Evolutionary conservation across 2,888 invertebrate species (phyloP).

Genomic region (Ypsolopha sequella): DNA sequence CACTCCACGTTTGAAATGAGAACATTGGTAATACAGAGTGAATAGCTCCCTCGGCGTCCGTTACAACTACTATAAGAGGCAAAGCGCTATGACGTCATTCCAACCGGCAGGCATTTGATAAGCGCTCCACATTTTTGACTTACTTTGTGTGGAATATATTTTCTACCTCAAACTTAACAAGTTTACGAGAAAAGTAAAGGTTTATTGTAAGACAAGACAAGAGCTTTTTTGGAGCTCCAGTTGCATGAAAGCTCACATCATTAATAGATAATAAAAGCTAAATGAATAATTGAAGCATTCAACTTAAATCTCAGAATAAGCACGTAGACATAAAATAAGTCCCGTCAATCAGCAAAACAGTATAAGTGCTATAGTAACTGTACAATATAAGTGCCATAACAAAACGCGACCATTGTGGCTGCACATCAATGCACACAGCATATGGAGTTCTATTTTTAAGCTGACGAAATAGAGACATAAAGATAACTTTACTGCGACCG

Average conservation of each 20-base stretch:
- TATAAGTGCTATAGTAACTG: slow-evolving; percentile 15
- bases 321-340: too few species aligned
- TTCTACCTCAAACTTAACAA: not conserved
- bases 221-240: too few species aligned
- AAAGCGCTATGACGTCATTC: slow-evolving; percentile 26
- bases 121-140: slow-evolving; percentile 16
- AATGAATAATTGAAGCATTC: too few species aligned
- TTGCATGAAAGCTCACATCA: too few species aligned
- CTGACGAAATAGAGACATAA: slow-evolving; percentile 51
- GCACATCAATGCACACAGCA: slow-evolving; percentile 20
- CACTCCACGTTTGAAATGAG: slow-evolving; percentile 26
- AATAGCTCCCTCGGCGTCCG: slow-evolving; percentile 46
- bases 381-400: slow-evolving; percentile 15
- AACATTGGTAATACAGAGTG: slow-evolving; percentile 33
- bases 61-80: slow-evolving; percentile 23
- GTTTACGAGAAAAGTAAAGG: too few species aligned
- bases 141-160: not conserved
- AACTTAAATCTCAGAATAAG: too few species aligned
- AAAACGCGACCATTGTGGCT: slow-evolving; percentile 20
- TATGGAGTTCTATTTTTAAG: slow-evolving; percentile 54
- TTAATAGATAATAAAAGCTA: too few species aligned
- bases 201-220: too few species aligned
- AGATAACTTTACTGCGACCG: slow-evolving; percentile 52
- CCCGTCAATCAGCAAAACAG: slow-evolving; percentile 6
- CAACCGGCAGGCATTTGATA: slow-evolving; percentile 38